Conservation (phyloP, 2,888 invertebrate genomes). For the Tetropium fuscum region DNA sequence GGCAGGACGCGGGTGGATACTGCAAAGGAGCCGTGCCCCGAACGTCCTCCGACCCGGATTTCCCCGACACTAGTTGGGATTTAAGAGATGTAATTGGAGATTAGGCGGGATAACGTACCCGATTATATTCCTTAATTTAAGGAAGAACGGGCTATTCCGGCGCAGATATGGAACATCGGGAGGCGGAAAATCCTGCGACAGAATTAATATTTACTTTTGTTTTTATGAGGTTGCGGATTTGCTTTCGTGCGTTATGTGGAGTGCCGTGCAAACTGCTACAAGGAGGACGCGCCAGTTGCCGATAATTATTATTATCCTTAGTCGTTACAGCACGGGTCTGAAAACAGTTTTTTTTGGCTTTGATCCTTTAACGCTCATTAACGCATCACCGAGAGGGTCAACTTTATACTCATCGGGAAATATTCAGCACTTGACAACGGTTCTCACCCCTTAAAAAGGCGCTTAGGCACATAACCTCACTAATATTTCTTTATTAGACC, state of each 20-base stretch:
- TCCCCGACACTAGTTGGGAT: constrained; percentile 42
- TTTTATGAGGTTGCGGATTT: constrained; percentile 39
- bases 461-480: too few species aligned
- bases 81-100: constrained; percentile 57
- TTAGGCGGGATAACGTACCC: constrained; percentile 52
- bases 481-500: too few species aligned
- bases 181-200: constrained; percentile 33
- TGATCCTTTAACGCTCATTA: too few species aligned
- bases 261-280: background rate
- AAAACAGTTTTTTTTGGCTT: background rate
- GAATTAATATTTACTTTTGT: constrained; percentile 51
- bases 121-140: constrained; percentile 56
- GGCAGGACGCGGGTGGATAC: constrained; percentile 7
- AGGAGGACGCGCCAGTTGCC: constrained; percentile 1
- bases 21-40: constrained; percentile 30
- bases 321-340: background rate
- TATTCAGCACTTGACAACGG: too few species aligned
- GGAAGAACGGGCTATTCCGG: constrained; percentile 39
- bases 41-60: constrained; percentile 42
- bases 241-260: constrained; percentile 22
- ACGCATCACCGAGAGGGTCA: too few species aligned
- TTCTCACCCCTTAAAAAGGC: too few species aligned
- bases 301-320: constrained; percentile 12
- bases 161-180: constrained; percentile 34
- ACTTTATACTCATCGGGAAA: too few species aligned